Percentiles rank a stretch among this genome's conserved stretches.
Conservation (phyloP, 1,140 invertebrate genomes). For the Eupristina koningsbergeri region DNA sequence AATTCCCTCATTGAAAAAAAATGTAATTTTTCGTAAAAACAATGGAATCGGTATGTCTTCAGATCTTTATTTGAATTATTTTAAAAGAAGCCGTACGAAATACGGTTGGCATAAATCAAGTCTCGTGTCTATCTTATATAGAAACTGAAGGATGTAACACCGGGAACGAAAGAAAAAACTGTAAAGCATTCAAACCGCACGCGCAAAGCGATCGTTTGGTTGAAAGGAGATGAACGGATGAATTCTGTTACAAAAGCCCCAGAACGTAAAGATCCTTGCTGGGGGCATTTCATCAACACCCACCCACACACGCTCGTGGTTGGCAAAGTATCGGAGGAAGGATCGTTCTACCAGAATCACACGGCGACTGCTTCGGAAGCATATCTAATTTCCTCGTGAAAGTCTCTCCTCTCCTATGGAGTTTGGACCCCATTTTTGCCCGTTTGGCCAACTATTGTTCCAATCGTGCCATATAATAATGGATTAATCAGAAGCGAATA, state of each 20-base stretch:
- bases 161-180: background rate
- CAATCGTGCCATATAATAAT: background rate
- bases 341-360: slow-evolving; percentile 1
- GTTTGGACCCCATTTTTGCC: slow-evolving; percentile 39
- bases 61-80: background rate
- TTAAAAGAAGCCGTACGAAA: background rate
- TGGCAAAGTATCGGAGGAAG: background rate
- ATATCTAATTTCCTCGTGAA: slow-evolving; percentile 48
- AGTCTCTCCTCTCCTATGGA: slow-evolving; percentile 36
- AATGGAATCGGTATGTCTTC: background rate
- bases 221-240: background rate
- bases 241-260: background rate
- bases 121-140: background rate
- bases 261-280: background rate
- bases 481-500: background rate
- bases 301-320: background rate
- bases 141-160: background rate
- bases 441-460: background rate
- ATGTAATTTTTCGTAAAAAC: no score
- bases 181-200: background rate
- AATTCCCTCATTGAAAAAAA: no score
- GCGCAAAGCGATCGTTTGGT: background rate
- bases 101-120: background rate
- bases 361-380: slow-evolving; percentile 32
- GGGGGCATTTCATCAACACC: slow-evolving; percentile 20